A percentile compares a stretch with the other conserved stretches of the same genome.
Conservation (phyloP, 30 jellyfish, hydroid and myxozoan species). For the Turritopsis rubra region DNA sequence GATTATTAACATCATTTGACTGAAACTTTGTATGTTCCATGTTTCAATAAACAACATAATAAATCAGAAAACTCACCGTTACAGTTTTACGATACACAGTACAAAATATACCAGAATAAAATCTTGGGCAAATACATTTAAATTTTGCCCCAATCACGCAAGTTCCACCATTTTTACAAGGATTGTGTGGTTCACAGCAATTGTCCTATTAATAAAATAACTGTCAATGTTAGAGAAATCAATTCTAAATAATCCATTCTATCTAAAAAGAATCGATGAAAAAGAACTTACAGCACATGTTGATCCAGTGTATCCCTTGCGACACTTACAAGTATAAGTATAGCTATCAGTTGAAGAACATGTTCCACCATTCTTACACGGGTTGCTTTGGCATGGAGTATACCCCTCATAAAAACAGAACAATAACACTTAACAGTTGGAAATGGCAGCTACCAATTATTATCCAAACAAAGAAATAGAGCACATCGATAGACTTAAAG, state of each 20-base stretch:
- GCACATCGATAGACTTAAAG: too few relatives aligned
- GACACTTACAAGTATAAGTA: background rate
- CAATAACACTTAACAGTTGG: background rate
- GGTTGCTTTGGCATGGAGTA: background rate
- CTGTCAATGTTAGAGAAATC: background rate
- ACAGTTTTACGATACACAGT: background rate
- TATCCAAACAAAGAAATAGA: too few relatives aligned
- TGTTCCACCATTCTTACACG: conserved; percentile 11
- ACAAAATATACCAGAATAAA: background rate
- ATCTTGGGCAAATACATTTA: background rate
- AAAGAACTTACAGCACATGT: conserved; percentile 15
- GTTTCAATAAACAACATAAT: too few relatives aligned
- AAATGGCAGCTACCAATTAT: background rate
- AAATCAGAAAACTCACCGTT: background rate
- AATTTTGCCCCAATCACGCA: conserved; percentile 5
- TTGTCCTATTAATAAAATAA: conserved; percentile 5
- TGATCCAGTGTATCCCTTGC: conserved; percentile 2
- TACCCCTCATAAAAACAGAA: background rate
- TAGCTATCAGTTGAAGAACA: background rate
- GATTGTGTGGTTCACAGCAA: background rate
- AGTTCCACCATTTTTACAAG: conserved; percentile 7
- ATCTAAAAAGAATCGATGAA: too few relatives aligned
- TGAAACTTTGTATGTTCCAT: background rate
- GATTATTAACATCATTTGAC: background rate
- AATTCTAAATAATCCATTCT: too few relatives aligned